phyloP scores from a whole-genome alignment of 2,797 vertebrate genomes.

The Spheniscus humboldti region DNA sequence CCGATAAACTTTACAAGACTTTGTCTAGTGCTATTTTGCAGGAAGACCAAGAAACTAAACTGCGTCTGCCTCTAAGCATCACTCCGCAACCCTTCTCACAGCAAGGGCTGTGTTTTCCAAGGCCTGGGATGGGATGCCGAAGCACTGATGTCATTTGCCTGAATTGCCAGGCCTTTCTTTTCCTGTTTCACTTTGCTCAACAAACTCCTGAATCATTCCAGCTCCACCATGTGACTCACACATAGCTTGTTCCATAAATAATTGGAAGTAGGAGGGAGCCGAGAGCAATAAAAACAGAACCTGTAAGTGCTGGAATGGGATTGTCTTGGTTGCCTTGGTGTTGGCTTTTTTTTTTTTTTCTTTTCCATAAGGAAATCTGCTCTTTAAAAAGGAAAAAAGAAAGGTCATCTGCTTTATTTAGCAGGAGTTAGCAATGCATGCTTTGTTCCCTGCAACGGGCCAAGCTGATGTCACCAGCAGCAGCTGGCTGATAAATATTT shows the following conservation, averaged over 20 bases:
- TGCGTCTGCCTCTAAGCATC: neutral
- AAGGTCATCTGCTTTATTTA: slow-evolving; percentile 42
- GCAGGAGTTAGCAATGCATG: neutral
- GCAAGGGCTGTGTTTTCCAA: slow-evolving; percentile 26
- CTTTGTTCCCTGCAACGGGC: neutral
- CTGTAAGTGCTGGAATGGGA: slow-evolving; percentile 19
- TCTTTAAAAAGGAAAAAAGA: slow-evolving; percentile 3
- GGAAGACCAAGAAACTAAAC: neutral
- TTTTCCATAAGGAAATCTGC: neutral
- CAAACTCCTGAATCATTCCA: slow-evolving; percentile 60
- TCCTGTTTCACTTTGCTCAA: slow-evolving; percentile 56
- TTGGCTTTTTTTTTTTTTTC: neutral
- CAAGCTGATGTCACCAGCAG: slow-evolving; percentile 23
- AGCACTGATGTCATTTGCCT: slow-evolving; percentile 60
- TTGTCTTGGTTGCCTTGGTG: neutral
- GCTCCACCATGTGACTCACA: slow-evolving; percentile 15
- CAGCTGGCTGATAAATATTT: neutral
- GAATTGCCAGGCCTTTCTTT: slow-evolving; percentile 16
- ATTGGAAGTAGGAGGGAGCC: slow-evolving; percentile 34
- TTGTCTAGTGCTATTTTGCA: neutral
- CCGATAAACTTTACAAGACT: neutral
- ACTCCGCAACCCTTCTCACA: neutral
- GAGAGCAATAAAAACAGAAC: slow-evolving; percentile 60
- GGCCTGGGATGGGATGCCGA: neutral
- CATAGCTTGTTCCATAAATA: slow-evolving; percentile 48